phyloP scores from a whole-genome alignment of 2,888 invertebrate genomes.

The Drosophila villosipedis region DNA sequence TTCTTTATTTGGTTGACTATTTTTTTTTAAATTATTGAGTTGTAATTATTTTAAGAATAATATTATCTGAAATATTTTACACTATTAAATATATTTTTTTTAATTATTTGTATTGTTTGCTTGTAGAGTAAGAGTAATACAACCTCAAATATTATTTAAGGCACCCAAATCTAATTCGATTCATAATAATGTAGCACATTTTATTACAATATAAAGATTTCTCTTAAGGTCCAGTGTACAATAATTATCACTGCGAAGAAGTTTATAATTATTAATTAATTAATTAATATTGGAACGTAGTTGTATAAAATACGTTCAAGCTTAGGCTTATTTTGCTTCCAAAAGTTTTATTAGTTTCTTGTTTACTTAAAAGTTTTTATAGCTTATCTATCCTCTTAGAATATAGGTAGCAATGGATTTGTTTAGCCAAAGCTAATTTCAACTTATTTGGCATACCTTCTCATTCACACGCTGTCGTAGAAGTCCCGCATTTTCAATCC shows the following conservation, averaged over 20 bases:
- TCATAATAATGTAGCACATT: neutral
- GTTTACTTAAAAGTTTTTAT: neutral
- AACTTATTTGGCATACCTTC: constrained; percentile 18
- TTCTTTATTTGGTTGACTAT: neutral
- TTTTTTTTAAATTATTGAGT: too few species aligned
- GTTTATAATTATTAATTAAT: neutral
- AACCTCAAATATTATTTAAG: neutral
- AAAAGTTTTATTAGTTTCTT: neutral
- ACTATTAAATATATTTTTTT: too few species aligned
- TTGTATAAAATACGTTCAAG: neutral
- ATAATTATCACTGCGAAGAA: neutral
- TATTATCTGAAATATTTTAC: too few species aligned
- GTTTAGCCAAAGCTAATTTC: constrained; percentile 1
- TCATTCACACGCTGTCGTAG: constrained; percentile 67
- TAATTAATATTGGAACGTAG: fast-evolving
- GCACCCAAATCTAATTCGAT: neutral
- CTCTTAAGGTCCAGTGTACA: neutral
- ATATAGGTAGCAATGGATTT: constrained; percentile 5
- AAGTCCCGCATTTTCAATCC: constrained; percentile 4
- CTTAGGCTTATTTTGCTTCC: neutral
- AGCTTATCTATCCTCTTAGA: neutral
- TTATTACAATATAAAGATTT: neutral
- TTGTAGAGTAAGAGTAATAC: neutral
- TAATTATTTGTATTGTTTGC: neutral
- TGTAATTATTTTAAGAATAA: too few species aligned